Evolutionary conservation across 2,888 invertebrate species (phyloP).

Genomic region (Tipula confusa): DNA sequence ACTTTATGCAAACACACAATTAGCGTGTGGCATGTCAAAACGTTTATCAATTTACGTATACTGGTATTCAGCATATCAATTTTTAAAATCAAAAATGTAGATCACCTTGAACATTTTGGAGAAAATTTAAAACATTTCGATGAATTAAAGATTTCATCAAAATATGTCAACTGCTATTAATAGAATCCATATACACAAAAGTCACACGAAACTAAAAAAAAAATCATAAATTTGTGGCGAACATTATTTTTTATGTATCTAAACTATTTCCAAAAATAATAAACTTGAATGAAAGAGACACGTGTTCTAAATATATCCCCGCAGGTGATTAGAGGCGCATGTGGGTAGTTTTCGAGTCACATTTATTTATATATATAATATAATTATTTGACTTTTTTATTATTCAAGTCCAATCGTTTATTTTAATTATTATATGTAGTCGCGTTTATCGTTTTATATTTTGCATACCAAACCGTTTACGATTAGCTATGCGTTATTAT

Average conservation of each 20-base stretch:
- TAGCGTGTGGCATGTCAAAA: too few species aligned
- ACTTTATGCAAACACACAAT: too few species aligned
- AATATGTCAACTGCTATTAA: neutral
- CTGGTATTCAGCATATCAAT: too few species aligned
- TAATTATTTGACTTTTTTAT: too few species aligned
- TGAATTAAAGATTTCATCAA: neutral
- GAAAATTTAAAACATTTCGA: neutral
- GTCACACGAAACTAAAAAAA: neutral
- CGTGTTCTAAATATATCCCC: neutral
- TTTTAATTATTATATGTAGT: neutral
- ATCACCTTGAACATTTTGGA: neutral
- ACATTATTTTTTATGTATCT: neutral
- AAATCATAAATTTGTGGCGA: neutral
- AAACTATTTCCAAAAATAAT: neutral
- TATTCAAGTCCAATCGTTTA: too few species aligned
- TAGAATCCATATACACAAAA: neutral
- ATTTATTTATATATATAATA: neutral
- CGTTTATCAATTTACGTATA: too few species aligned
- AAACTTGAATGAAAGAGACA: neutral
- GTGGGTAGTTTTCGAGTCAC: neutral
- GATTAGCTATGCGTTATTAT: neutral
- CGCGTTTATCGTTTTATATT: neutral
- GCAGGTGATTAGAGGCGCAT: neutral
- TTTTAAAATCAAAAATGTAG: too few species aligned
- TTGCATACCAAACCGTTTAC: neutral